Base-by-base conservation (phyloP, 92 coral and sea anemone species). In the Porites cylindrica region DNA sequence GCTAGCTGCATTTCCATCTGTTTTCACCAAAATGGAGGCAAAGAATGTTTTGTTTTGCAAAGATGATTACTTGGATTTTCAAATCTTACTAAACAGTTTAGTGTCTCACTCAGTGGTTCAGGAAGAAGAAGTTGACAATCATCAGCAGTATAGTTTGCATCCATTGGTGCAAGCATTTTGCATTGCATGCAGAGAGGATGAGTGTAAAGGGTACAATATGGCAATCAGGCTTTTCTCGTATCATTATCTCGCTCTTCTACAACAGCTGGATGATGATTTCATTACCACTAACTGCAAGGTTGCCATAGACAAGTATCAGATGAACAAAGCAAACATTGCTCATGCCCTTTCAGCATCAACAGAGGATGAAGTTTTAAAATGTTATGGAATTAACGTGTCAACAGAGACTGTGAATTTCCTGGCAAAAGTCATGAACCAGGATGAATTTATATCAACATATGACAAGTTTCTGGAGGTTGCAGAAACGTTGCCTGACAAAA, bases 381-480 rank as follows among this genome's bases (percentile, higher is more conserved):
- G 64, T 53, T 61, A 21, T 81, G 98, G 96, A 16, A 79, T 94
- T 1, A 74, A 56, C 16, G 87, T 90, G 7, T 92, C 98, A 8
- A 94, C 96, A 12, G 90, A 94, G 69, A 89, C 90, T 50, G 92
- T 94, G 19, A 88, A 90, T 87, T 91, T 92, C 59, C 83, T 94
- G 19, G 98, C 98, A 6, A 94, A 94, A 68, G 93, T 91, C 66
- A n/a, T 94, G 67, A 79, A 77, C 54, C 88, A 82, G 60, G 75
- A 88, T 72, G 98, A 94, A 86, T 94, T 94, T 72, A 77, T 69
- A 26, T 20, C 70, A 10, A 67, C 86, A 7, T 95, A 95, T 74
- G 43, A 53, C 4, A 76, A 75, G 50, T 84, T 91, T 62, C 80
- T 61, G n/a, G 38, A 65, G 4, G 75, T 21, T 16, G 94, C 94